Percentiles rank a stretch among this genome's conserved stretches.
Conservation (phyloP, 1,140 invertebrate species). For the Branchinecta lindahli region DNA sequence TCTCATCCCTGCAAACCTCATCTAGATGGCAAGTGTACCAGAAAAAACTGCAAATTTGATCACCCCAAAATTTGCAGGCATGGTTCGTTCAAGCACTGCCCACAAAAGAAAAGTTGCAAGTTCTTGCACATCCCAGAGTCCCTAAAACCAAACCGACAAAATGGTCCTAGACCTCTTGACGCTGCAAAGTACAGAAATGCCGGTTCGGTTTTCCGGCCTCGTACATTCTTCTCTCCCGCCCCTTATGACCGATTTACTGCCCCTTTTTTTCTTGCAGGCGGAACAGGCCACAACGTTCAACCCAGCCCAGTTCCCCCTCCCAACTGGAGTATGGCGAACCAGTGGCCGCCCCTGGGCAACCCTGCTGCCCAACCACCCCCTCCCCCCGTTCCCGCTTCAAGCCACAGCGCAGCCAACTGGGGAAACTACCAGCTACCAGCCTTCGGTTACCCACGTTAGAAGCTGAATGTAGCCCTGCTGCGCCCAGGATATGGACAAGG, state of each 20-base stretch:
- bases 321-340: constrained; percentile 4
- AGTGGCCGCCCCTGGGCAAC: constrained; percentile 2
- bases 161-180: constrained; percentile 2
- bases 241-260: constrained; percentile 4
- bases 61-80: too few species aligned
- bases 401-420: constrained; percentile 7
- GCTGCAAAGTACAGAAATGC: constrained; percentile 5
- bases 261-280: constrained; percentile 5
- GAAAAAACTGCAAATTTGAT: too few species aligned
- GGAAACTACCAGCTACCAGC: constrained; percentile 7
- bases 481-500: too few species aligned
- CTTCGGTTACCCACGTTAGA: constrained; percentile 4
- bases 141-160: too few species aligned
- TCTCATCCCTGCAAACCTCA: too few species aligned
- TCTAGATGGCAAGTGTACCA: too few species aligned
- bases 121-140: too few species aligned
- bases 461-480: neutral
- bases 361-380: constrained; percentile 7
- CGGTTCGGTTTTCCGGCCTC: constrained; percentile 3
- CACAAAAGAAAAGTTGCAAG: too few species aligned
- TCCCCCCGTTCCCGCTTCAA: constrained; percentile 4
- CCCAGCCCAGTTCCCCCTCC: neutral
- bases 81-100: too few species aligned
- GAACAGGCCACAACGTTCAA: constrained; percentile 1
- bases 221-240: constrained; percentile 7